Evolutionary conservation across 30 jellyfish, hydroid and myxozoan species (phyloP), one percentile per base, ranked within the genome.

Genomic region (Aurelia coerulea): DNA sequence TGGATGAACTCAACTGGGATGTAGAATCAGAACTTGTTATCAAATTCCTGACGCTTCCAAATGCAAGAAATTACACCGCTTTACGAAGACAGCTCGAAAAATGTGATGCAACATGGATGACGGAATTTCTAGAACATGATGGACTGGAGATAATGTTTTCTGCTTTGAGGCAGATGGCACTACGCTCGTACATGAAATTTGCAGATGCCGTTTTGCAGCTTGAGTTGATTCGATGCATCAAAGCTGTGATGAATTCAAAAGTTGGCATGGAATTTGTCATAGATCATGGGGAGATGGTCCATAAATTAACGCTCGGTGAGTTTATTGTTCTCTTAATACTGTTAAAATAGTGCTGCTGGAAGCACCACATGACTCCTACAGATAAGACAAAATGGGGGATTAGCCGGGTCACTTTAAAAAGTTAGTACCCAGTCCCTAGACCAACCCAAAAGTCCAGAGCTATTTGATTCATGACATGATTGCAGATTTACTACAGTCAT

Each of bases 221-320:
- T 5, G 96, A 94, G 60, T 53, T 94, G 65, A 87, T 72, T 6
- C 78, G 93, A 19, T 80, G 97, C 81, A 89, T 94, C 79, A 94
- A 94, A 71, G 88, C 93, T 13, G 91, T 94, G 19, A 65, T 94
- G 62, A 94, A 89, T 76, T 88, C 93, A 35, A 80, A 73, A 19
- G 87, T 79, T 77, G 98, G 98, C 31, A 94, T 94, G 91, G 96
- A 84, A n/a, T 88, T 71, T 73, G 90, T 94, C 29, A 65, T 79
- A 15, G 91, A 88, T 2, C 67, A 73, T 46, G 96, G 90, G n/a
- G 90, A 63, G 33, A 50, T 88, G 81, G 83, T 85, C 37, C 86
- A 86, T 75, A 81, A 81, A 15, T 39, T 92, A 53, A 68, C 81
- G 4, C 64, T 76, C 33, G 98, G 98, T 92, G 65, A 75, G 96